Base-by-base conservation (phyloP, 2,113 vertebrate genomes). In the Apodemus sylvaticus region DNA sequence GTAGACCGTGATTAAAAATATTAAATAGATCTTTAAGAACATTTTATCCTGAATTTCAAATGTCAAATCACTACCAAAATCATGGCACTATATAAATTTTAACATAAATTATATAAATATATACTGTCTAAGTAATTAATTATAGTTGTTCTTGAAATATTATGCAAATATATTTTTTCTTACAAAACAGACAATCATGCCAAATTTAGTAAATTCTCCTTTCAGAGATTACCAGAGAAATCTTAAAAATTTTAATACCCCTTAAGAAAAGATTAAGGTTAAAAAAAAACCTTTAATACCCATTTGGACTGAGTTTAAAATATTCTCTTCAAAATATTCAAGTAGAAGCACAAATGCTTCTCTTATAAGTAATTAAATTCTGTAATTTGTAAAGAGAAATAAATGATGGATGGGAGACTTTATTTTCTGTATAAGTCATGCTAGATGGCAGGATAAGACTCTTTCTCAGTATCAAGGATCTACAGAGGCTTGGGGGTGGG, bases 351-450 rank as follows among this genome's bases (percentile, higher is more conserved):
- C 26, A 58, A 64, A 17, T 2, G 26, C 13, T 29, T 64, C 7
- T 45, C 86, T 81, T 85, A 24, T 26, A 85, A 64, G 64, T 76
- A 76, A 86, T 88, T 92, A 12, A 66, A 82, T 53, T 78, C n/a
- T 60, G 6, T 39, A 89, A 73, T 77, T 82, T 64, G 4, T 68
- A 66, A 78, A 64, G 11, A 82, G 77, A 89, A 85, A 36, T n/a
- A 1, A 26, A 11, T 45, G 36, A 58, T 73, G 20, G 9, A 26
- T 1, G 11, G 36, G 2, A 48, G 26, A n/a, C 20, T 5, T 2
- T 17, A 0, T 76, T 92, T 86, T 66, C 24, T 53, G 5, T 79
- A 10, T 29, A 70, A 89, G 20, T 79, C 53, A 64, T 31, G 13
- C 26, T 53, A 17, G 1, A 1, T 76, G 55, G 12, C 11, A 71